Base-by-base conservation (phyloP, 2,113 vertebrate species). In the Engraulis encrasicolus region DNA sequence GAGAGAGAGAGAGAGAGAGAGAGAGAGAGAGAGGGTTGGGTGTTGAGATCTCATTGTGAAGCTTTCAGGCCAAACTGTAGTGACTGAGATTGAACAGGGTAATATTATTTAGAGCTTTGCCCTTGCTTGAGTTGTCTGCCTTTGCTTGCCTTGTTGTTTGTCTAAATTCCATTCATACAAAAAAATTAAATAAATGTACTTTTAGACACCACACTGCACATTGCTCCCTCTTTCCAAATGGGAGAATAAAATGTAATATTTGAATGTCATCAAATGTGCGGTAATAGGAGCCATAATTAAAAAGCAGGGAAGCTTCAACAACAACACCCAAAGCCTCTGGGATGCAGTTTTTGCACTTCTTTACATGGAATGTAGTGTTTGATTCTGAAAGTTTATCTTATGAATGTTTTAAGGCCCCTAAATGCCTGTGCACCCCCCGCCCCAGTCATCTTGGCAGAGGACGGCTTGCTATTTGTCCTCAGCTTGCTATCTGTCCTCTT, bases 381-480 rank as follows among this genome's bases (percentile, higher is more conserved):
- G n/a, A n/a, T n/a, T n/a, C n/a, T n/a, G n/a, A n/a, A n/a, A n/a
- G n/a, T n/a, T n/a, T n/a, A n/a, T n/a, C n/a, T n/a, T n/a, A n/a
- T n/a, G n/a, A n/a, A n/a, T n/a, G n/a, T n/a, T n/a, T n/a, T n/a
- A n/a, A n/a, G n/a, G n/a, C n/a, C n/a, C n/a, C n/a, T n/a, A n/a
- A n/a, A n/a, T n/a, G n/a, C n/a, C n/a, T n/a, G n/a, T n/a, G n/a
- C n/a, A n/a, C n/a, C n/a, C n/a, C n/a, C n/a, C n/a, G n/a, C n/a
- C 40, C 81, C 66, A 48, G 48, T 82, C 31, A 77, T 58, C 48
- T 58, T 79, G 79, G 84, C 66, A 45, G n/a, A n/a, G n/a, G n/a
- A 66, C 58, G 31, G 58, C 9, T 27, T 6, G 58, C 23, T 66
- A 66, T 66, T 27, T 66, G 58, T 66, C n/a, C n/a, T n/a, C 66